Percentiles rank a stretch among this genome's conserved stretches.
Evolutionary conservation across 2,888 invertebrate species (phyloP).

Genomic region (Leucophora obtusa): DNA sequence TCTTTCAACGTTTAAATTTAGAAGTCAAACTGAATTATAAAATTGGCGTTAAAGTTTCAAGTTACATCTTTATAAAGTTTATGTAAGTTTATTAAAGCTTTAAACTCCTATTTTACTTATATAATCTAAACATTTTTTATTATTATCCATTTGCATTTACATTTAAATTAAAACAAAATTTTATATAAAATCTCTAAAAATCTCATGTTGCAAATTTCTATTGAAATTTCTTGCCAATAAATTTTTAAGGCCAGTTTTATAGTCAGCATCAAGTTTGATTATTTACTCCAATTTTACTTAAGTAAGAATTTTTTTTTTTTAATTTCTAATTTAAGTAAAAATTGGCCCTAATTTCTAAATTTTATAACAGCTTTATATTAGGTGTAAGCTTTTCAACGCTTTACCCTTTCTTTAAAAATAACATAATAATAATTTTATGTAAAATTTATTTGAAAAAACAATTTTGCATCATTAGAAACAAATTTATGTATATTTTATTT

Average conservation of each 20-base stretch:
- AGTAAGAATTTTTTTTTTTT: too few species aligned
- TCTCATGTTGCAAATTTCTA: neutral
- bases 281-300: too few species aligned
- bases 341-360: neutral
- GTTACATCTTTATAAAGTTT: too few species aligned
- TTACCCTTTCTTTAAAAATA: neutral
- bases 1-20: too few species aligned
- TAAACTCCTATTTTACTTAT: slow-evolving; percentile 22
- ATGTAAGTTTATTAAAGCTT: too few species aligned
- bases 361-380: neutral
- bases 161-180: neutral
- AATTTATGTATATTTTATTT: slow-evolving; percentile 9
- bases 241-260: too few species aligned
- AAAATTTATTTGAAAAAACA: neutral
- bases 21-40: too few species aligned
- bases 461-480: neutral
- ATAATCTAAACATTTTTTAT: neutral
- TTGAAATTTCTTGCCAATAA: neutral
- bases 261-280: too few species aligned
- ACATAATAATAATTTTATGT: neutral
- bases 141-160: neutral
- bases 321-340: too few species aligned
- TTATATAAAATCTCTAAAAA: slow-evolving; percentile 19
- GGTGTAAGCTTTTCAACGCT: neutral
- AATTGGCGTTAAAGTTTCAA: too few species aligned